Evolutionary conservation across 2,888 invertebrate genomes (phyloP).

Genomic region (Nephrotoma appendiculata): DNA sequence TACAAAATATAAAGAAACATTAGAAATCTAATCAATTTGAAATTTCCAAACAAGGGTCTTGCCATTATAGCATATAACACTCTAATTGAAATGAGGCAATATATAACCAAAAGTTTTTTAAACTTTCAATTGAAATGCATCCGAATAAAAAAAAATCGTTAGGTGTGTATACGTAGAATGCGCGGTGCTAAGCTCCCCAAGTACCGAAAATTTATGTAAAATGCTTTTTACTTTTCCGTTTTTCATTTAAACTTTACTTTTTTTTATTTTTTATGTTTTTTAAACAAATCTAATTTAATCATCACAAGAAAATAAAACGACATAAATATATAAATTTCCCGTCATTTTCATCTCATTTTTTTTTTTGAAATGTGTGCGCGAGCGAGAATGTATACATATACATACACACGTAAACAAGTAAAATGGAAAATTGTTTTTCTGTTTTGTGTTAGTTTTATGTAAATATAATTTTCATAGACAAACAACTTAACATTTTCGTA

Average conservation of each 20-base stretch:
- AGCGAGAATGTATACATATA: background rate
- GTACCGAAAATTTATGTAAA: background rate
- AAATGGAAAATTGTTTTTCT: background rate
- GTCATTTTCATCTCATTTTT: background rate
- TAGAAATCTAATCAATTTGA: no score
- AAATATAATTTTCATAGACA: background rate
- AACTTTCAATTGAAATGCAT: background rate
- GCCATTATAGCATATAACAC: background rate
- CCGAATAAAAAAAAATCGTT: background rate
- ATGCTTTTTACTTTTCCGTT: background rate
- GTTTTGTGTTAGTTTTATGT: background rate
- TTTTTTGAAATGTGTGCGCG: background rate
- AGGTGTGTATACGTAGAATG: background rate
- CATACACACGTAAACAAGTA: background rate
- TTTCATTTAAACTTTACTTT: background rate
- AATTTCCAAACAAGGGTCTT: background rate
- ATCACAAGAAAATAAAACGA: background rate
- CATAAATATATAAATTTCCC: background rate
- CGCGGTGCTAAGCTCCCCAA: background rate
- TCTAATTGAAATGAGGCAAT: background rate
- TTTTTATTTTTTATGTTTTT: background rate
- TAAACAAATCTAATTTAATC: background rate
- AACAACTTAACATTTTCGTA: background rate
- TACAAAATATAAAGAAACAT: no score
- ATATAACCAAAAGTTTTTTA: background rate